These are phyloP conservation scores for Schizopygopsis malacanthus DNA, from an alignment of 2,797 vertebrate genomes.

Conservation along the genomic window DNA sequence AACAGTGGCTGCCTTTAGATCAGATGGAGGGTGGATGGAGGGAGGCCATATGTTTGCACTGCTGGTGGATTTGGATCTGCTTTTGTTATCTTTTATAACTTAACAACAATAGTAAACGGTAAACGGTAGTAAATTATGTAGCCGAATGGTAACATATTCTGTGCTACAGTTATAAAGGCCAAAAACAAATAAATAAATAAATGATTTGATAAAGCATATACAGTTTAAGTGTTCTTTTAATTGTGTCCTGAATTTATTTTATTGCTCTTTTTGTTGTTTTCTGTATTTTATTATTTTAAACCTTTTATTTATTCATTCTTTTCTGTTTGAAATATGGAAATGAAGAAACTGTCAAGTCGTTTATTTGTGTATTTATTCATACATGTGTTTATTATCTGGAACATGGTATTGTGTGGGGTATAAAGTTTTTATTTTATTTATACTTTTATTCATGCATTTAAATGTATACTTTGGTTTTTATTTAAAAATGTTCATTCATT, in stretches of 20 bases:
- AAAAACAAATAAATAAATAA: neutral
- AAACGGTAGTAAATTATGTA: neutral
- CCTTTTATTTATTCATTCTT: neutral
- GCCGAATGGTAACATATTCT: neutral
- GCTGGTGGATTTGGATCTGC: neutral
- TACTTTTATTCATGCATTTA: neutral
- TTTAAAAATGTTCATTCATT: neutral
- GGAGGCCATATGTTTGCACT: constrained; percentile 18
- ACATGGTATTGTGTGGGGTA: neutral
- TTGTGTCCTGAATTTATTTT: neutral
- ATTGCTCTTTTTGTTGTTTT: neutral
- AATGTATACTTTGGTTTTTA: neutral
- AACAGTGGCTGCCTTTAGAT: constrained; percentile 17
- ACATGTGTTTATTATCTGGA: neutral
- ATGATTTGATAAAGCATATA: neutral
- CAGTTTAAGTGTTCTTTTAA: neutral
- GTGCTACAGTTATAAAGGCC: neutral
- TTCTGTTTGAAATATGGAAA: neutral
- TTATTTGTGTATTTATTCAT: neutral
- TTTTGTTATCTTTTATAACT: constrained; percentile 4
- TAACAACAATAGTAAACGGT: constrained; percentile 8
- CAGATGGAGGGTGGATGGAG: constrained; percentile 1
- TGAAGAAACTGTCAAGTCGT: neutral
- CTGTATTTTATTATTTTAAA: too few species aligned
- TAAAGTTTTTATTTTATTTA: neutral